phyloP scores from a whole-genome alignment of 2,113 vertebrate genomes.

The Oenanthe oenanthe region DNA sequence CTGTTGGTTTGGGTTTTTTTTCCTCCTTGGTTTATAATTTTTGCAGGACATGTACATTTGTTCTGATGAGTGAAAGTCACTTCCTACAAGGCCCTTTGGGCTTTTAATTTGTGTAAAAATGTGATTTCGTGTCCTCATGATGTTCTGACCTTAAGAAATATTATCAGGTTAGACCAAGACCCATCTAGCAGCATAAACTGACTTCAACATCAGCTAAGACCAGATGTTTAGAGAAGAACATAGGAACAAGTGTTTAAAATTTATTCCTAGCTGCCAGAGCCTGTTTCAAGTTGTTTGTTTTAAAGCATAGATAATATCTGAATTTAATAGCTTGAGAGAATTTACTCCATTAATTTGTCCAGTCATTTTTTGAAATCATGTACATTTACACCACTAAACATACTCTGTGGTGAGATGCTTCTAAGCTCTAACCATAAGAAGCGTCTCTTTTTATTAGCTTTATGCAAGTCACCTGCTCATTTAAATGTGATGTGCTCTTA shows the following conservation, averaged over 20 bases:
- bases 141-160: background rate
- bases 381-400: background rate
- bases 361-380: background rate
- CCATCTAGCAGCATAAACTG: fast-evolving
- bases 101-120: background rate
- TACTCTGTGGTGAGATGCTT: background rate
- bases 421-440: background rate
- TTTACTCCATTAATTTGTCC: background rate
- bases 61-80: background rate
- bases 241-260: background rate
- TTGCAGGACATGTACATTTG: background rate
- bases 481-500: fast-evolving
- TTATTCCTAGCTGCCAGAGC: background rate
- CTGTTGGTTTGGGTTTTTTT: background rate
- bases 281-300: background rate
- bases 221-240: background rate
- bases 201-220: background rate
- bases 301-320: background rate
- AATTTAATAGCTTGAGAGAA: background rate
- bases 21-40: fast-evolving
- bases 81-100: background rate
- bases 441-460: background rate
- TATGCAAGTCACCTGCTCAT: background rate
- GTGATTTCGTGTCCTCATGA: background rate
- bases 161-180: background rate